phyloP scores from a whole-genome alignment of 2,797 vertebrate genomes.

The Pteronotus mesoamericanus region DNA sequence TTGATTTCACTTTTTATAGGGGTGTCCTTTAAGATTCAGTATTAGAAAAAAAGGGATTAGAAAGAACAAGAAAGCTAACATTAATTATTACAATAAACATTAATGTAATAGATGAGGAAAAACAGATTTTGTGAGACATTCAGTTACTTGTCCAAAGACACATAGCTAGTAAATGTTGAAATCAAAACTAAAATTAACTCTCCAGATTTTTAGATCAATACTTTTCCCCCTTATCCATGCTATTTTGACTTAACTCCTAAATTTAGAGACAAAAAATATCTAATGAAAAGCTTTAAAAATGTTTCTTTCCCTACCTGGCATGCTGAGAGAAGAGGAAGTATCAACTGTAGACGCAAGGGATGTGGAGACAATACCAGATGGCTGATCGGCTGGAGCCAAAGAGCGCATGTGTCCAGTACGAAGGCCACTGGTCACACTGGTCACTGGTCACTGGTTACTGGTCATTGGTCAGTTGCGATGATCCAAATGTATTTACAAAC shows the following conservation, averaged over 20 bases:
- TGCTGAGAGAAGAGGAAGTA: neutral
- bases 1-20: neutral
- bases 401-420: neutral
- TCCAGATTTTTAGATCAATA: neutral
- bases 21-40: neutral
- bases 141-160: neutral
- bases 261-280: neutral
- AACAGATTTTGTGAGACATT: neutral
- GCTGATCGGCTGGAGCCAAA: neutral
- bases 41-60: neutral
- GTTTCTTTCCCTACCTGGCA: constrained; percentile 50
- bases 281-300: neutral
- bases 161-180: neutral
- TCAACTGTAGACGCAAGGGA: neutral
- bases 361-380: neutral
- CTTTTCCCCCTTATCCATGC: neutral
- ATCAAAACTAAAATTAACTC: neutral
- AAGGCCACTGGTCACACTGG: neutral
- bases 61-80: neutral
- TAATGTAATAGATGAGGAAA: neutral
- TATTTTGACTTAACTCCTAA: neutral
- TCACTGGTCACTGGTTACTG: neutral
- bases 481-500: neutral
- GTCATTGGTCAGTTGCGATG: neutral
- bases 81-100: too few species aligned